Conservation (phyloP, 1,140 invertebrate genomes). For the Augochlora pura region DNA sequence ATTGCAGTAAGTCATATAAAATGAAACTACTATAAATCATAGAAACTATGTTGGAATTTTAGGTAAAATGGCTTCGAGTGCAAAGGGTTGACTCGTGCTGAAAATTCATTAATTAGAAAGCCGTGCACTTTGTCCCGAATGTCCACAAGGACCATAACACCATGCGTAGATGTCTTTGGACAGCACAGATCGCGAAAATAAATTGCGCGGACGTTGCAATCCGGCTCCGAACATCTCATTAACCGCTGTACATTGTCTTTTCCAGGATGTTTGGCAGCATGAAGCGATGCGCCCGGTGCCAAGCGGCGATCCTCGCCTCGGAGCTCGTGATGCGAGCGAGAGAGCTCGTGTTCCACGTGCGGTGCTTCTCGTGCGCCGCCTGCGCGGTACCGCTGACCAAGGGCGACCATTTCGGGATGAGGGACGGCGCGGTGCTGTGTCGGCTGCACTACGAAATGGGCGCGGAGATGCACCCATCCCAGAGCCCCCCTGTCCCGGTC, state of each 20-base stretch:
- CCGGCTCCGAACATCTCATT: too few species aligned
- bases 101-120: too few species aligned
- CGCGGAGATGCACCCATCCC: constrained; percentile 84
- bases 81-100: too few species aligned
- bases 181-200: too few species aligned
- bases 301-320: constrained; percentile 93
- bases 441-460: constrained; percentile 91
- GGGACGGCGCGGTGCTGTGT: constrained; percentile 90
- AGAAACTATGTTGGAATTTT: too few species aligned
- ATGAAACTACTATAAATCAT: too few species aligned
- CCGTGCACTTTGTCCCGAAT: too few species aligned
- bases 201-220: too few species aligned
- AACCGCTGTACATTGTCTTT: constrained; percentile 46
- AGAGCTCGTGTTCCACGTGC: constrained; percentile 95
- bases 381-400: constrained; percentile 92
- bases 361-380: constrained; percentile 96
- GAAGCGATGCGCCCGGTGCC: constrained; percentile 91
- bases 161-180: too few species aligned
- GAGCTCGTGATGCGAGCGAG: constrained; percentile 97
- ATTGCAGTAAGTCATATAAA: too few species aligned
- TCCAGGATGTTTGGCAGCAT: constrained; percentile 89
- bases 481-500: constrained; percentile 81
- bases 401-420: constrained; percentile 96
- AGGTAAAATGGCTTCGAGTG: too few species aligned
- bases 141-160: too few species aligned